Conservation (phyloP, 2,888 invertebrate genomes). For the Eupithecia inturbata region DNA sequence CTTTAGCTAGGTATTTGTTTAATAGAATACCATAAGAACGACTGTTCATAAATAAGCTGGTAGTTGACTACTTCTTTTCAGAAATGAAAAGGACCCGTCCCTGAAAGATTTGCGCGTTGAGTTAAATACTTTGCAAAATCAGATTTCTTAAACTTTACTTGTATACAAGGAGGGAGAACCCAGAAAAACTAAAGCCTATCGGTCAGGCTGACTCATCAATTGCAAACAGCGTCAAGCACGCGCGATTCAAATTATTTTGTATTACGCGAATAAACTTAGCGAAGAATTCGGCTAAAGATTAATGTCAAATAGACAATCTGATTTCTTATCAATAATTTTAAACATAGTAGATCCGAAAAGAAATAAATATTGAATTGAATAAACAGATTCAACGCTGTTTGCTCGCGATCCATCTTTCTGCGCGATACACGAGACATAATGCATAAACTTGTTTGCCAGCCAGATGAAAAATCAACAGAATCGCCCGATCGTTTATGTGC, state of each 20-base stretch:
- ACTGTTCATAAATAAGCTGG: background rate
- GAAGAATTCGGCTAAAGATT: background rate
- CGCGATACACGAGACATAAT: slow-evolving; percentile 41
- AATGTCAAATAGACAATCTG: background rate
- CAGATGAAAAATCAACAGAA: slow-evolving; percentile 47
- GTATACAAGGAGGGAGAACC: background rate
- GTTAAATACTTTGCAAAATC: background rate
- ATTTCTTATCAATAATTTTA: slow-evolving; percentile 4
- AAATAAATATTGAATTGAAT: slow-evolving; percentile 30
- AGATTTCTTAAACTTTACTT: too few species aligned
- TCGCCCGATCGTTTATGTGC: slow-evolving; percentile 38
- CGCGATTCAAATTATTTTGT: too few species aligned
- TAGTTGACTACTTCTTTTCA: background rate
- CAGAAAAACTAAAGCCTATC: background rate
- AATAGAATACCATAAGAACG: background rate
- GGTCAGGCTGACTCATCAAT: background rate
- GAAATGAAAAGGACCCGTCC: background rate
- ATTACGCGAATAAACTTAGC: too few species aligned
- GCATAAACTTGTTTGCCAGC: slow-evolving; percentile 46
- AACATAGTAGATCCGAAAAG: slow-evolving; percentile 11
- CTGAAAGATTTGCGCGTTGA: background rate
- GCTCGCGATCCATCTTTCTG: slow-evolving; percentile 42
- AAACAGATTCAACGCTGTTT: slow-evolving; percentile 27
- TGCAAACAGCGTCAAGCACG: too few species aligned
- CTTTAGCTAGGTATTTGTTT: background rate